A percentile compares a stretch with the other conserved stretches of the same genome.
phyloP scores from a whole-genome alignment of 1,140 invertebrate genomes.

The Bombus soroeensis region DNA sequence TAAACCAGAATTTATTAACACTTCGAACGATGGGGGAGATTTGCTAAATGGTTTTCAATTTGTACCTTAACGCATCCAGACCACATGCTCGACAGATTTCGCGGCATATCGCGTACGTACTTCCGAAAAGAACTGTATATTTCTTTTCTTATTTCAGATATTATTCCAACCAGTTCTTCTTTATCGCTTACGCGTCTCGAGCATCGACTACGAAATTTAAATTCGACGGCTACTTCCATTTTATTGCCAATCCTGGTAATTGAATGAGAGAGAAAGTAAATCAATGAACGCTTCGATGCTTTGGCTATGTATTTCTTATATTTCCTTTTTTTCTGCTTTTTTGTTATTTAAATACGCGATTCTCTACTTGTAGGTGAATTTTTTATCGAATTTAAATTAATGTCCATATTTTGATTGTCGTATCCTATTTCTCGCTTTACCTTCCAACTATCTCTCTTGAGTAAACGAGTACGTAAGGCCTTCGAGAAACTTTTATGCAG shows the following conservation, averaged over 20 bases:
- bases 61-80: constrained; percentile 77
- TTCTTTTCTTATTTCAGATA: constrained; percentile 47
- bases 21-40: constrained; percentile 78
- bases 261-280: constrained; percentile 34
- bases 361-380: neutral
- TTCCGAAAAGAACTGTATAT: constrained; percentile 1
- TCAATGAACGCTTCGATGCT: neutral
- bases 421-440: neutral
- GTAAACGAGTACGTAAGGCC: neutral
- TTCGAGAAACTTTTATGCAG: neutral
- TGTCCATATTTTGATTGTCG: neutral
- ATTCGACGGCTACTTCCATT: constrained; percentile 38
- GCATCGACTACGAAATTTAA: constrained; percentile 45
- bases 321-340: too few relatives aligned
- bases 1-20: constrained; percentile 84
- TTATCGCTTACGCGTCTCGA: constrained; percentile 27
- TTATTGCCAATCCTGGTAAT: constrained; percentile 48
- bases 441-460: neutral
- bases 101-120: constrained; percentile 42
- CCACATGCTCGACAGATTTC: constrained; percentile 73
- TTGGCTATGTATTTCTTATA: neutral
- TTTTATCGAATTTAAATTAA: too few relatives aligned
- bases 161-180: constrained; percentile 43
- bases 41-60: constrained; percentile 83
- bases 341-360: neutral